phyloP scores from a whole-genome alignment of 2,888 invertebrate genomes.

The Drosophila nr. perissopoda region DNA sequence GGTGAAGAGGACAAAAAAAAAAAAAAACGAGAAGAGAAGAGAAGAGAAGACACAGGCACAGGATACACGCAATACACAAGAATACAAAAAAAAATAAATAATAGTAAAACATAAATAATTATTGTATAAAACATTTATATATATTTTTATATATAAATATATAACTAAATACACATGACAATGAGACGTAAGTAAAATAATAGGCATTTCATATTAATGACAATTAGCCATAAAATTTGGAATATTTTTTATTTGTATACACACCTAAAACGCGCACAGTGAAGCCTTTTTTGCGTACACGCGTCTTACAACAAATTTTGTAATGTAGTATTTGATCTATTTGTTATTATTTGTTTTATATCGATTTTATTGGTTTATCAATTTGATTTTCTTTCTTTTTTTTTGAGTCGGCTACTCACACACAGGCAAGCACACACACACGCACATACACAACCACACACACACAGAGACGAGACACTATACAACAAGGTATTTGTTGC shows the following conservation, averaged over 20 bases:
- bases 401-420: constrained; percentile 17
- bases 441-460: constrained; percentile 18
- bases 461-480: constrained; percentile 7
- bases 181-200: constrained; percentile 20
- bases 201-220: constrained; percentile 20
- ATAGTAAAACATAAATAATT: constrained; percentile 23
- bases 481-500: constrained; percentile 10
- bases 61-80: constrained; percentile 46
- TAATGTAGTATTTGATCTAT: constrained; percentile 52
- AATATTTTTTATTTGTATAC: constrained; percentile 60
- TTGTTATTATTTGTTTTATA: constrained; percentile 31
- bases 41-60: constrained; percentile 44
- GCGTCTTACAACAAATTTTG: constrained; percentile 43
- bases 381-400: constrained; percentile 1
- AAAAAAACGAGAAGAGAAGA: constrained; percentile 13
- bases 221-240: constrained; percentile 51
- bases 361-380: constrained; percentile 51
- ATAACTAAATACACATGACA: constrained; percentile 54
- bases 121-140: constrained; percentile 5
- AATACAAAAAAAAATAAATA: constrained; percentile 36
- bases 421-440: constrained; percentile 21
- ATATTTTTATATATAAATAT: constrained; percentile 17
- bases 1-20: constrained; percentile 20
- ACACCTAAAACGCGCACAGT: constrained; percentile 73
- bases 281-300: constrained; percentile 64